Evolutionary conservation across 2,797 vertebrate species (phyloP), one percentile per base, ranked within the genome.

Genomic region (Acanthornis magna): DNA sequence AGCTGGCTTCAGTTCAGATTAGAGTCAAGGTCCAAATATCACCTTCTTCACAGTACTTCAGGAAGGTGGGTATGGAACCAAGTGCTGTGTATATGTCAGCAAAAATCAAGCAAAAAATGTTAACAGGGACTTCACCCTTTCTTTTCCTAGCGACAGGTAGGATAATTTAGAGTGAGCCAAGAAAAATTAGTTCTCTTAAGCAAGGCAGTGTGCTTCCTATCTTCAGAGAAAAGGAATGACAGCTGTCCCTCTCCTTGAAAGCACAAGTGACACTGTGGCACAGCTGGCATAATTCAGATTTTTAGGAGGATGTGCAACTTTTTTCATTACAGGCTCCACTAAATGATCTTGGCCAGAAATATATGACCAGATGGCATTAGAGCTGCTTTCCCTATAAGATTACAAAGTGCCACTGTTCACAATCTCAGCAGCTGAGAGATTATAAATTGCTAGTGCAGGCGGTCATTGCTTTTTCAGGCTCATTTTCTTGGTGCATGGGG

Each of bases 381-480:
- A 95, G 79, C 94, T 82, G 70, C 75, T 95, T 87, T 92, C 77
- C 75, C 94, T 92, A 10, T 95, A 97, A 94, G 95, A 96, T 96
- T 93, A 96, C 90, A 87, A 95, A 96, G 93, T 93, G 88, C 65
- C 61, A 87, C 89, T 89, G 91, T 96, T 96, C 80, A 81, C 76
- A 94, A 48, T 93, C 79, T 90, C 85, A 83, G 94, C 96, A 96
- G 47, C 79, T 96, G 92, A 95, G 76, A 92, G 74, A 81, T 86
- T 91, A 85, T 63, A 92, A 90, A 91, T 67, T 85, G 45, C 68
- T 70, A 43, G 81, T 3, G 1, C 76, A 70, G 89, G 47, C 26
- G 0, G 78, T 73, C 62, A 38, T 45, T 85, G 78, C 83, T 57
- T 91, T 89, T 87, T 72, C 53, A 60, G 58, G 70, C 47, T 93